Evolutionary conservation across 2,797 vertebrate genomes (phyloP).

Genomic region (Rhinatrema bivittatum): DNA sequence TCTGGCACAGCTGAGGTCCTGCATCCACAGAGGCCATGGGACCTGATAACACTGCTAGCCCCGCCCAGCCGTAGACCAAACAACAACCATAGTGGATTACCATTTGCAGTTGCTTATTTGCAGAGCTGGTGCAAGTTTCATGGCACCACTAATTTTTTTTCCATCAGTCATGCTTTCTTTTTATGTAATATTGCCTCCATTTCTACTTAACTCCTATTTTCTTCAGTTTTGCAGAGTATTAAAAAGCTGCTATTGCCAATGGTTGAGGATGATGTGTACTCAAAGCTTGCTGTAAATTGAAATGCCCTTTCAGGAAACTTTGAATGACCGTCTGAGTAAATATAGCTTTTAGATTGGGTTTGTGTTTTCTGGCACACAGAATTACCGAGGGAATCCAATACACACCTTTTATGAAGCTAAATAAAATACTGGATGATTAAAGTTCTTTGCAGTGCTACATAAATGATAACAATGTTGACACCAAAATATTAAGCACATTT

Average conservation of each 20-base stretch:
- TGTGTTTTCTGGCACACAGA: constrained; percentile 33
- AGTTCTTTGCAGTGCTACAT: constrained; percentile 43
- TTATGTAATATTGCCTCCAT: too few species aligned
- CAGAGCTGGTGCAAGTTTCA: too few species aligned
- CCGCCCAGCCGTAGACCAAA: too few species aligned
- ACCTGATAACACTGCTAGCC: too few species aligned
- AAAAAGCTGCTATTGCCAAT: constrained; percentile 48
- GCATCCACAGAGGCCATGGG: too few species aligned
- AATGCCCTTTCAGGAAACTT: constrained; percentile 55
- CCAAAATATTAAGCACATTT: constrained; percentile 1
- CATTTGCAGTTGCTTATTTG: too few species aligned
- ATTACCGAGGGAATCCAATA: constrained; percentile 12
- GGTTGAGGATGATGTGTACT: constrained; percentile 43
- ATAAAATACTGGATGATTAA: constrained; percentile 14
- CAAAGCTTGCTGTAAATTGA: constrained; percentile 38
- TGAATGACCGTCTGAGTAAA: constrained; percentile 46
- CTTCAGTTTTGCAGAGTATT: constrained; percentile 49
- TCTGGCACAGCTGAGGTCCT: too few species aligned
- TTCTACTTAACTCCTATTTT: constrained; percentile 65
- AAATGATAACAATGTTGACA: constrained; percentile 34
- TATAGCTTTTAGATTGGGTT: constrained; percentile 31
- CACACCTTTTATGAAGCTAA: constrained; percentile 4
- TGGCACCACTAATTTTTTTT: too few species aligned
- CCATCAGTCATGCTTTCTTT: too few species aligned
- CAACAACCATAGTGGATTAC: too few species aligned